A percentile compares a stretch with the other conserved stretches of the same genome.
Conservation (phyloP, 1,140 invertebrate species). For the Gonatopus flavifemur region DNA sequence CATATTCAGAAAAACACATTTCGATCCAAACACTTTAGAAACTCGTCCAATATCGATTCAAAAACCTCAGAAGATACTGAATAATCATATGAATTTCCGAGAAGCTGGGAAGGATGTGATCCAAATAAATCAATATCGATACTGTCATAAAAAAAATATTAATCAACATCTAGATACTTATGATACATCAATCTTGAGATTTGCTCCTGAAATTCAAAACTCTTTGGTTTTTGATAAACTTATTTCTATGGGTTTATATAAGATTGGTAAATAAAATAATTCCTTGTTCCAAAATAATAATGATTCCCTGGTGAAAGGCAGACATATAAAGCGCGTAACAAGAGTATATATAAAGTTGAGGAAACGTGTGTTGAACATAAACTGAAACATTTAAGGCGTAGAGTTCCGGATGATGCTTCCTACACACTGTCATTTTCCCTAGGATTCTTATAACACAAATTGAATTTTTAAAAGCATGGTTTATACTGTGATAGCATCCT, state of each 20-base stretch:
- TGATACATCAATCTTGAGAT: slow-evolving; percentile 29
- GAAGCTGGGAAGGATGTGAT: slow-evolving; percentile 36
- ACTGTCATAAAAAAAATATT: slow-evolving; percentile 23
- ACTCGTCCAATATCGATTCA: slow-evolving; percentile 40
- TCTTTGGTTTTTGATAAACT: slow-evolving; percentile 31
- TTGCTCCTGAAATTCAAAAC: slow-evolving; percentile 29
- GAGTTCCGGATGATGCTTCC: too few relatives aligned
- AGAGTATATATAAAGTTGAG: too few relatives aligned
- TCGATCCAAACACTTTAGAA: slow-evolving; percentile 25
- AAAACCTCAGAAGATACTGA: slow-evolving; percentile 37
- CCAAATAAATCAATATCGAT: slow-evolving; percentile 38
- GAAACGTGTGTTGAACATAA: too few relatives aligned
- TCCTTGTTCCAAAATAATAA: background rate
- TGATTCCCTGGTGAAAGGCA: background rate
- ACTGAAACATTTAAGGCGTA: too few relatives aligned
- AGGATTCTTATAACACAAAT: too few relatives aligned
- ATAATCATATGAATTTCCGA: slow-evolving; percentile 22
- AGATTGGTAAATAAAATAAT: slow-evolving; percentile 8
- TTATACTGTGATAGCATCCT: too few relatives aligned
- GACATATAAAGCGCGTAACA: background rate
- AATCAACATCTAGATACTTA: slow-evolving; percentile 7
- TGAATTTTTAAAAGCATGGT: too few relatives aligned
- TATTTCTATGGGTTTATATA: background rate
- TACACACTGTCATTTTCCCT: too few relatives aligned
- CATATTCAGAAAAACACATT: slow-evolving; percentile 42